Evolutionary conservation across 1,140 invertebrate species (phyloP), one percentile per base, ranked within the genome.

Genomic region (Myzus persicae): DNA sequence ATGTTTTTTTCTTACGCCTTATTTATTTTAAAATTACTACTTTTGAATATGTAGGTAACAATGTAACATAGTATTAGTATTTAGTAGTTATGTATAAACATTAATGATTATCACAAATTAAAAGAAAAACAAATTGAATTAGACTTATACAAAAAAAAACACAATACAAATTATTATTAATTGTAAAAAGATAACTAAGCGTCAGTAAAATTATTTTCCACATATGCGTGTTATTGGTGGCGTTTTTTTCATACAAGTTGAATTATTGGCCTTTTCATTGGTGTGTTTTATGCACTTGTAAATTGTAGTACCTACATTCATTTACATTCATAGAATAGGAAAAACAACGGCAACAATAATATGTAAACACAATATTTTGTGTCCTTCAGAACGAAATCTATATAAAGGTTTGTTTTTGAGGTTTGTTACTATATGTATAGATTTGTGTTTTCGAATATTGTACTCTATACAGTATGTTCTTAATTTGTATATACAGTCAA

Each of bases 351-450:
- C 18, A 42, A n/a, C 31, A n/a, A 88, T 36, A 88, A 85, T 31
- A 44, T 85, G 40, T 44, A 44, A 85, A 85, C 40, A 85, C 84
- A 85, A 11, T 85, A 26, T 44, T 85, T 40, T 42, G 40, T 59
- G 88, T 54, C 36, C 38, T 90, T 59, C 48, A 31, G 9, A 90
- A 11, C 88, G 8, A 59, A 90, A 90, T 59, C 46, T 54, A 40
- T 90, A 90, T 26, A 90, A 90, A 90, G 88, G 88, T 90, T 76
- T 90, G 51, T 90, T 90, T n/a, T 40, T 54, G 31, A 48, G 26
- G 22, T n/a, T 76, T 88, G 42, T 88, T 22, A 36, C 42, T 36
- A 1, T 18, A 54, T n/a, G 1, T 18, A 54, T n/a, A 90, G 9
- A 36, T 8, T 89, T 40, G 38, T 31, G 22, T 38, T 89, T 31